phyloP scores from a whole-genome alignment of 2,797 vertebrate species.

The Platyrinchus mystaceus region DNA sequence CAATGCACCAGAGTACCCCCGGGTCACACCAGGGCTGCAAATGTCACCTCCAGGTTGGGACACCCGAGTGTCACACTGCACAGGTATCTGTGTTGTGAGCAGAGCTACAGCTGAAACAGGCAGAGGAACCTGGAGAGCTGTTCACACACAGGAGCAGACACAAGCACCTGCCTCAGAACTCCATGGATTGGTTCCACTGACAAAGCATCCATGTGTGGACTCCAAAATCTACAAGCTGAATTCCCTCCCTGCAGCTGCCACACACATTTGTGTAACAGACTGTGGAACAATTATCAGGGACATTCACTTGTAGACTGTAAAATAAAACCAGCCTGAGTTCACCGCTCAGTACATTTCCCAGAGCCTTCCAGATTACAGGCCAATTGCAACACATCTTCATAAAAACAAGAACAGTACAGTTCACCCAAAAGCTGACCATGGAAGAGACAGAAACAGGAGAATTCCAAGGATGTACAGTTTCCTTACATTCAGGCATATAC shows the following conservation, averaged over 20 bases:
- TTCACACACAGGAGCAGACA: background rate
- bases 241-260: background rate
- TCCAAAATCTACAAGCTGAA: background rate
- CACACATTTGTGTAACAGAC: background rate
- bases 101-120: background rate
- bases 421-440: background rate
- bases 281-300: background rate
- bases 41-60: background rate
- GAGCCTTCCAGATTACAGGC: background rate
- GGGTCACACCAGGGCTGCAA: background rate
- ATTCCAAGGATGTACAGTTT: background rate
- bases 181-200: background rate
- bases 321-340: background rate
- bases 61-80: background rate
- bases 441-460: background rate
- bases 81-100: background rate
- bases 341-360: background rate
- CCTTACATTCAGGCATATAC: background rate
- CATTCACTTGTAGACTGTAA: background rate
- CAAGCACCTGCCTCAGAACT: background rate
- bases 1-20: accelerated
- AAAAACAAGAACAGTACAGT: background rate
- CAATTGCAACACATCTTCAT: background rate
- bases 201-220: background rate
- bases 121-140: background rate